A percentile compares a stretch with the other conserved stretches of the same genome.
These are phyloP conservation scores for Mesorhabditis sp. DNA, from an alignment of 2,888 invertebrate genomes.

Conservation along the genomic window DNA sequence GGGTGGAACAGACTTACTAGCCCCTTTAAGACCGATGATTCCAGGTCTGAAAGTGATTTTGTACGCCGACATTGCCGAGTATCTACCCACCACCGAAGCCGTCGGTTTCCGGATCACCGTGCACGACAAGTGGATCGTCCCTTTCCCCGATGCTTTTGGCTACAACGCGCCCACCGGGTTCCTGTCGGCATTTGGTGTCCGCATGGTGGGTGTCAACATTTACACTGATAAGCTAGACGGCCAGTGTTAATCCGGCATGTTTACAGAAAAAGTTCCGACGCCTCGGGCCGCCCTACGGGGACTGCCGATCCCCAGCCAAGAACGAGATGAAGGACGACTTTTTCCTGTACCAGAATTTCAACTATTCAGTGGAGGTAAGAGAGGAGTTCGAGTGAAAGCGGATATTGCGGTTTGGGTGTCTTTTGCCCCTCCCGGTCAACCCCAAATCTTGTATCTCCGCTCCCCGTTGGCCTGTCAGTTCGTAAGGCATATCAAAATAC, in stretches of 20 bases:
- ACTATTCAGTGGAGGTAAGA: constrained; percentile 50
- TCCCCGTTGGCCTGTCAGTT: too few relatives aligned
- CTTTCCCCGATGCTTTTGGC: constrained; percentile 57
- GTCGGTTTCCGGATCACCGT: constrained; percentile 56
- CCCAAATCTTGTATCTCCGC: too few relatives aligned
- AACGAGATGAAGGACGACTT: constrained; percentile 21
- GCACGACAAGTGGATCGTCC: constrained; percentile 56
- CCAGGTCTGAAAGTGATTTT: constrained; percentile 53
- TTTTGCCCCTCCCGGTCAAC: too few relatives aligned
- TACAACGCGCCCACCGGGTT: constrained; percentile 57
- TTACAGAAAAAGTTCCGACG: constrained; percentile 54
- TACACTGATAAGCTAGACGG: background rate
- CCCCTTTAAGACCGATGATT: background rate
- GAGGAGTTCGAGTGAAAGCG: too few relatives aligned
- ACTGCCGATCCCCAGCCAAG: constrained; percentile 47
- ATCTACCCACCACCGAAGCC: constrained; percentile 55
- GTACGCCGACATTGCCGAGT: constrained; percentile 55
- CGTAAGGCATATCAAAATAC: background rate
- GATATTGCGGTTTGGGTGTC: too few relatives aligned
- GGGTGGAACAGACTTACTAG: too few relatives aligned
- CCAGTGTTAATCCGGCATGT: background rate
- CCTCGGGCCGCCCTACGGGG: constrained; percentile 49
- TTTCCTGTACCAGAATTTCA: constrained; percentile 52
- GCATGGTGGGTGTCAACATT: constrained; percentile 39
- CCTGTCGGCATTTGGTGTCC: constrained; percentile 54